These are phyloP conservation scores for Chrysopilus asiliformis DNA, from an alignment of 2,888 invertebrate species.

Conservation along the genomic window DNA sequence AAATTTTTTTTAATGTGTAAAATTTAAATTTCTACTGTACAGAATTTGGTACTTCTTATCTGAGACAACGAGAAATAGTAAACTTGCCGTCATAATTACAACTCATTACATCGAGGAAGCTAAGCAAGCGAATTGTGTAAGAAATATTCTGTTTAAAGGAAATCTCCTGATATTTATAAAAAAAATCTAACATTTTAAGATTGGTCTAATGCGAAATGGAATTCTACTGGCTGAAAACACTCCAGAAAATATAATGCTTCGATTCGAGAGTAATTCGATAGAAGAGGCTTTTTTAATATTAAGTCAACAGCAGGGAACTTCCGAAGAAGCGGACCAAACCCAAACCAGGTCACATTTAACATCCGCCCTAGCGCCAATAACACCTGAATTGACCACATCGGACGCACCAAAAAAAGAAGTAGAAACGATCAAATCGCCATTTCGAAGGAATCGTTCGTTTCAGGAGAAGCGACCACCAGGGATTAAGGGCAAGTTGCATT, in stretches of 20 bases:
- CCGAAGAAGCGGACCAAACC: conserved; percentile 21
- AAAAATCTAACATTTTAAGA: conserved; percentile 39
- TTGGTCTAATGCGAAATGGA: conserved; percentile 80
- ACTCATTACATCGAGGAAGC: conserved; percentile 94
- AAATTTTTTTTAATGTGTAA: background rate
- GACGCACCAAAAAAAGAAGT: conserved; percentile 2
- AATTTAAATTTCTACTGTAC: conserved; percentile 10
- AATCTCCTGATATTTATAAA: background rate
- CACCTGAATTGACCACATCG: conserved; percentile 4
- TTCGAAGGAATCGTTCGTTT: conserved; percentile 6
- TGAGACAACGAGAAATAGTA: conserved; percentile 51
- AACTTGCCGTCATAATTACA: conserved; percentile 76
- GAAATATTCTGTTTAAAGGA: conserved; percentile 15
- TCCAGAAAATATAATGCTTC: conserved; percentile 54
- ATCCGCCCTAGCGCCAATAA: conserved; percentile 1
- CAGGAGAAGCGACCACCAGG: conserved; percentile 11
- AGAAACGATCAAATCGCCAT: conserved; percentile 10
- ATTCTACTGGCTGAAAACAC: conserved; percentile 73
- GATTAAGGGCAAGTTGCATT: conserved; percentile 24
- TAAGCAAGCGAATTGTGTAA: conserved; percentile 63
- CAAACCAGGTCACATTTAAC: conserved; percentile 1
- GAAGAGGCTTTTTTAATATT: conserved; percentile 81
- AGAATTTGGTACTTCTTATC: conserved; percentile 84
- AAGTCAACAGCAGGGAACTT: conserved; percentile 43
- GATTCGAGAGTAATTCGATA: conserved; percentile 56